phyloP scores from a whole-genome alignment of 2,888 invertebrate species.

The Orthosia cruda region DNA sequence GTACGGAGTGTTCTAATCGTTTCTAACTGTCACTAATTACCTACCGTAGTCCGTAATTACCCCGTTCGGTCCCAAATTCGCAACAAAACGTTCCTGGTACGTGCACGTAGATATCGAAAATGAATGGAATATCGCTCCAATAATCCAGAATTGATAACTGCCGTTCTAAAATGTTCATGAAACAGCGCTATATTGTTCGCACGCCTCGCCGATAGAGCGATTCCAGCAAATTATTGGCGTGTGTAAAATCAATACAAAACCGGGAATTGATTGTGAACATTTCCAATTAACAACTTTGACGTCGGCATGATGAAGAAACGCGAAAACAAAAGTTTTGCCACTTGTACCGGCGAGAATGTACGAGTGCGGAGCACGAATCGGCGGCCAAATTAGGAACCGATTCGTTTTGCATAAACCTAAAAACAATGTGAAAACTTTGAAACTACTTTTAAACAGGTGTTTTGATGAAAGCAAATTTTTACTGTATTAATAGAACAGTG shows the following conservation, averaged over 20 bases:
- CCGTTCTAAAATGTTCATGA: slow-evolving; percentile 58
- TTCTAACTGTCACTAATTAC: slow-evolving; percentile 10
- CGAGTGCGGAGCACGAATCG: slow-evolving; percentile 7
- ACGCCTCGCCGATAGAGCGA: slow-evolving; percentile 51
- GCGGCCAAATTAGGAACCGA: slow-evolving; percentile 7
- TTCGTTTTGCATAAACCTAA: slow-evolving; percentile 32
- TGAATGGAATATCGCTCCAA: slow-evolving; percentile 52
- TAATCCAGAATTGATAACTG: slow-evolving; percentile 56
- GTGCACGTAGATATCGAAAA: slow-evolving; percentile 21
- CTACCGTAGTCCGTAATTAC: not conserved
- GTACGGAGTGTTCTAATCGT: not conserved
- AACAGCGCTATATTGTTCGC: slow-evolving; percentile 37
- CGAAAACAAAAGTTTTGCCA: slow-evolving; percentile 62
- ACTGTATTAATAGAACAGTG: no score
- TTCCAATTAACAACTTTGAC: slow-evolving; percentile 66
- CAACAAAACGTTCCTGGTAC: slow-evolving; percentile 17
- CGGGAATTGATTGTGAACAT: slow-evolving; percentile 63
- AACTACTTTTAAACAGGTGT: slow-evolving; percentile 28
- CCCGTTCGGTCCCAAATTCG: slow-evolving; percentile 25
- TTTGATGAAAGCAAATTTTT: not conserved
- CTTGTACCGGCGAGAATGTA: slow-evolving; percentile 31
- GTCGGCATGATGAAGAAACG: slow-evolving; percentile 47
- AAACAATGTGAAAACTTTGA: slow-evolving; percentile 25
- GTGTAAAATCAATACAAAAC: slow-evolving; percentile 62
- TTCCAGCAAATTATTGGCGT: slow-evolving; percentile 57